Base-by-base conservation (phyloP, 2,113 vertebrate genomes). In the Dunckerocampus dactyliophorus region DNA sequence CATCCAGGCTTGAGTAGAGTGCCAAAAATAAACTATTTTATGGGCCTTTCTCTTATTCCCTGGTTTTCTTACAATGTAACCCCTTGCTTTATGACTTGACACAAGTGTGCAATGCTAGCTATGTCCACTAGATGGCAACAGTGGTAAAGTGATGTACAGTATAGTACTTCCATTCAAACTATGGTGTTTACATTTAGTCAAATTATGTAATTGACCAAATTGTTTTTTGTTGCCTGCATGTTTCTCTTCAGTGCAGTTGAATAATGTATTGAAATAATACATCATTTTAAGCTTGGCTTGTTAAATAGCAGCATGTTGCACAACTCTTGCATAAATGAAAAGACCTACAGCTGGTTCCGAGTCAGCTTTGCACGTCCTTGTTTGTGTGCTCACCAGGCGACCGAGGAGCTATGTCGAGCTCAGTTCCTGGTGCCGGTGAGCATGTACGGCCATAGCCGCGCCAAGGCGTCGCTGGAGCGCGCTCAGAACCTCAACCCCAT, bases 401-500 rank as follows among this genome's bases (percentile, higher is more conserved):
- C 90, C 0, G 88, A 87, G 19, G 93, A 96, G 83, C 93, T 93
- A 0, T 87, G 89, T 0, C 77, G 90, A 6, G 93, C 94, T 34
- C 96, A 98, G 77, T 98, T 98, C 81, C 88, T 98, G 43, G 90
- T 96, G 20, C 94, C 93, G 0, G 88, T 67, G 22, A 91, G 91
- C 0, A 93, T 92, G 21, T 54, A 81, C 72, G 95, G 93, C 21
- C 86, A 87, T 53, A 97, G 96, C 63, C 85, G 92, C 9, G 95
- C 95, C 0, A 87, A 91, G 75, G 95, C 95, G 0, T 97, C 94
- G 0, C 64, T 96, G 86, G 94, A 94, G 62, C 88, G 95, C 10
- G 95, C 94, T 0, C 95, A 97, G 88, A 95, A 92, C 72, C 95
- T 98, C 54, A 98, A 98, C 65, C 96, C 96, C 0, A 98, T 97